Conservation (phyloP, 1,140 invertebrate genomes). For the Euschistus heros region DNA sequence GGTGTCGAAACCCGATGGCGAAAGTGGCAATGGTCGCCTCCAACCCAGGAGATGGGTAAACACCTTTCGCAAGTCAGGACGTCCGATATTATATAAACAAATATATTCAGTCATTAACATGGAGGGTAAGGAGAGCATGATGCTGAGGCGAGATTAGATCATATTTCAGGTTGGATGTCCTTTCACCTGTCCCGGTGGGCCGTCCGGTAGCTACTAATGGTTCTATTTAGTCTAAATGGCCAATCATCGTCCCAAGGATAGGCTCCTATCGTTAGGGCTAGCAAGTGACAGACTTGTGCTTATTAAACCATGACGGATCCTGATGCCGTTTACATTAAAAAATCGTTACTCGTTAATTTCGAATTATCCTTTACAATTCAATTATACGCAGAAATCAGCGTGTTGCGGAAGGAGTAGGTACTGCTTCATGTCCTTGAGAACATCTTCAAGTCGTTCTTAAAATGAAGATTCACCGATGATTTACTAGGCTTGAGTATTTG, state of each 20-base stretch:
- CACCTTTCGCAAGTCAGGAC: not conserved
- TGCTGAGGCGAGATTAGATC: not conserved
- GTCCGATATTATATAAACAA: slow-evolving; percentile 16
- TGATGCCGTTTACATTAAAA: too few relatives aligned
- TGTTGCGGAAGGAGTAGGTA: too few relatives aligned
- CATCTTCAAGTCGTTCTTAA: too few relatives aligned
- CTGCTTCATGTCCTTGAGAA: too few relatives aligned
- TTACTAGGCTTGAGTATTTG: too few relatives aligned
- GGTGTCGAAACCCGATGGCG: not conserved
- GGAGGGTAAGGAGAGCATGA: not conserved
- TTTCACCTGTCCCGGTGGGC: not conserved
- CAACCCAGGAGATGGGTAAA: not conserved
- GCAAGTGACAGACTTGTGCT: not conserved
- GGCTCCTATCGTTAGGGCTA: not conserved
- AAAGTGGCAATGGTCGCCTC: not conserved
- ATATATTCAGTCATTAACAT: slow-evolving; percentile 13
- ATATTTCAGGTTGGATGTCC: not conserved
- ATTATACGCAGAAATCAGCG: too few relatives aligned
- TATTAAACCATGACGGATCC: too few relatives aligned
- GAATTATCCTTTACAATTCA: too few relatives aligned
- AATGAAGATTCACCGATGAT: too few relatives aligned
- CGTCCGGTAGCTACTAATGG: not conserved
- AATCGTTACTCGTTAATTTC: too few relatives aligned
- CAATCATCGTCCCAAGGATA: not conserved
- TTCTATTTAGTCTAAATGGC: slow-evolving; percentile 2